Percentiles rank a stretch among this genome's conserved stretches.
Evolutionary conservation across 2,888 invertebrate species (phyloP).

Genomic region (Nephrotoma flavescens): DNA sequence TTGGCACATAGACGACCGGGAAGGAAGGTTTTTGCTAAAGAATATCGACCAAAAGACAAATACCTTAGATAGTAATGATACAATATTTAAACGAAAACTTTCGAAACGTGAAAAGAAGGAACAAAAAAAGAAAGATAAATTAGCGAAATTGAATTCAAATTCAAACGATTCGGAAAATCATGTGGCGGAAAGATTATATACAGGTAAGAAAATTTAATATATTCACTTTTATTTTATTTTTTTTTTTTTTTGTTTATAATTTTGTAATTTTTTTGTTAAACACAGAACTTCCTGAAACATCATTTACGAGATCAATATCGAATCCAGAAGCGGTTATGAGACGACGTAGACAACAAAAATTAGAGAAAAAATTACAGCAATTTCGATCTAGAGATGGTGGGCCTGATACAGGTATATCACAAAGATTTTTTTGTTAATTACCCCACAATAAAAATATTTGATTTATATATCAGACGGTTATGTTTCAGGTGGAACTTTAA

Average conservation of each 20-base stretch:
- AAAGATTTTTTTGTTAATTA: background rate
- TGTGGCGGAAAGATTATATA: constrained; percentile 84
- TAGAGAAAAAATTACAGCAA: constrained; percentile 91
- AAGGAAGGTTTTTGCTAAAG: constrained; percentile 89
- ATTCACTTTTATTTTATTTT: background rate
- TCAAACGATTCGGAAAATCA: constrained; percentile 47
- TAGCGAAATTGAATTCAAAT: constrained; percentile 60
- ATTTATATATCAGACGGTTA: constrained; percentile 1
- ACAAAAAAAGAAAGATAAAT: constrained; percentile 84
- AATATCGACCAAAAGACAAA: constrained; percentile 71
- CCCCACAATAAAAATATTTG: background rate
- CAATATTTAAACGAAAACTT: constrained; percentile 81
- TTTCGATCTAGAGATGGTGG: constrained; percentile 91
- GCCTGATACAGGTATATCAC: constrained; percentile 59
- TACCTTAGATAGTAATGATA: constrained; percentile 54
- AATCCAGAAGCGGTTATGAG: constrained; percentile 99
- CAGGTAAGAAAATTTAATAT: constrained; percentile 37
- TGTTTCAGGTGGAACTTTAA: constrained; percentile 59
- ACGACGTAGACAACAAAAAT: constrained; percentile 85
- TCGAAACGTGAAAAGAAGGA: constrained; percentile 98
- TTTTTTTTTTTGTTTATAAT: background rate
- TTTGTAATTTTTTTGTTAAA: constrained; percentile 14
- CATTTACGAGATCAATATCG: constrained; percentile 96
- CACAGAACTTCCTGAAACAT: constrained; percentile 90
- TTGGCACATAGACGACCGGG: constrained; percentile 98